phyloP scores from a whole-genome alignment of 2,888 invertebrate genomes.

The Capitulum mitella region DNA sequence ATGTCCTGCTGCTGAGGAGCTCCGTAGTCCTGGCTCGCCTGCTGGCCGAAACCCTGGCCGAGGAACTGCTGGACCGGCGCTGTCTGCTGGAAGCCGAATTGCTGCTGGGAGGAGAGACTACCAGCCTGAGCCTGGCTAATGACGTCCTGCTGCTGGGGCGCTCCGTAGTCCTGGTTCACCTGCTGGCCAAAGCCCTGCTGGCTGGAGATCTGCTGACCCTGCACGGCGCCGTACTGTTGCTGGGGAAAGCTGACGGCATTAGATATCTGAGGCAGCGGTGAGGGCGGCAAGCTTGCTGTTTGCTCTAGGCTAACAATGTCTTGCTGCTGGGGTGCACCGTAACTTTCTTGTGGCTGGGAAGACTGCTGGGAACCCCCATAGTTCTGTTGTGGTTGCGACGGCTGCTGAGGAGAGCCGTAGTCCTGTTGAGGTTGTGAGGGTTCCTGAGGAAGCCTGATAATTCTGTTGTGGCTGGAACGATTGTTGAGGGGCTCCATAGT shows the following conservation, averaged over 20 bases:
- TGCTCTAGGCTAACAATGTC: too few species aligned
- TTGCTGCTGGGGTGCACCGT: neutral
- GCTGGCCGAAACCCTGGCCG: neutral
- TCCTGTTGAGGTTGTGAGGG: neutral
- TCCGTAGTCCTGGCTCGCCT: neutral
- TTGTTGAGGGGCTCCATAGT: neutral
- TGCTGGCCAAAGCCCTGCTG: neutral
- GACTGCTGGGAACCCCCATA: neutral
- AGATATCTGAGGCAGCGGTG: neutral
- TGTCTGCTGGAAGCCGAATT: too few species aligned
- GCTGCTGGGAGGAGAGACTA: neutral
- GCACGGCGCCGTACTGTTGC: neutral
- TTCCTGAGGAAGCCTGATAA: neutral
- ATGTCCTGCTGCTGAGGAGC: neutral
- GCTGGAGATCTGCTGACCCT: neutral
- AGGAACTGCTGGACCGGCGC: neutral
- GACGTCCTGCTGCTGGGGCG: neutral
- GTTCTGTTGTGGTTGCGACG: neutral
- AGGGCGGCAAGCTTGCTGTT: too few species aligned
- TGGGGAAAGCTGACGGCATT: neutral
- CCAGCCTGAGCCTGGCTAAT: neutral
- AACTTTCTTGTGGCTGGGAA: neutral
- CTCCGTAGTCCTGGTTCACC: neutral
- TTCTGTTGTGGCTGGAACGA: neutral
- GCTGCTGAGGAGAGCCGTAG: neutral